A percentile compares a stretch with the other conserved stretches of the same genome.
Evolutionary conservation across 2,888 invertebrate genomes (phyloP).

Genomic region (Lumbricus terrestris): DNA sequence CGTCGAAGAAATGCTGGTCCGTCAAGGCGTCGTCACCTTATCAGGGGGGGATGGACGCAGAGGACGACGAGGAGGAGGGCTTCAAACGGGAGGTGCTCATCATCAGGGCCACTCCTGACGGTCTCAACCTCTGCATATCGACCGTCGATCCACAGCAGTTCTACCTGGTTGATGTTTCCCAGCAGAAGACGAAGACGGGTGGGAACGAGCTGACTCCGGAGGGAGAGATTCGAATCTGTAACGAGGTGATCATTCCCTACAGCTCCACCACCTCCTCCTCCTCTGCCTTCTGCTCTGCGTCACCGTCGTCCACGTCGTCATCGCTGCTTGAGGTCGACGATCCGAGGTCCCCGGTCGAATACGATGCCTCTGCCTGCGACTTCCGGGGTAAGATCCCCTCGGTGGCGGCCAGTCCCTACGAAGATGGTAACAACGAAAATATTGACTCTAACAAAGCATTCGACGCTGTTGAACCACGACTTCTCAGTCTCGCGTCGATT

Average conservation of each 20-base stretch:
- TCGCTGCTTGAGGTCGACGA: not conserved
- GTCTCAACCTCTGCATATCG: not conserved
- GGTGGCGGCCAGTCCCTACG: not conserved
- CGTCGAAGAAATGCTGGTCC: constrained; percentile 28
- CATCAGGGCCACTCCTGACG: constrained; percentile 9
- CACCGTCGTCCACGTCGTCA: not conserved
- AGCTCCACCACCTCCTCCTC: too few relatives aligned
- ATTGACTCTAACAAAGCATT: not conserved
- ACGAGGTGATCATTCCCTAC: constrained; percentile 13
- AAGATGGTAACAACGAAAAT: not conserved
- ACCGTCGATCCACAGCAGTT: constrained; percentile 11
- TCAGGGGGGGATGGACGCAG: not conserved
- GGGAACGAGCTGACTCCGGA: not conserved
- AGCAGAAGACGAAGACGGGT: not conserved
- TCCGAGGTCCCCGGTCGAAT: not conserved
- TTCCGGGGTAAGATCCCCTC: not conserved
- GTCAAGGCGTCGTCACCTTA: not conserved
- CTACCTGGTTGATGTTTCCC: not conserved
- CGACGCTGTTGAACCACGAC: not conserved
- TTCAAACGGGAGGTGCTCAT: constrained; percentile 8
- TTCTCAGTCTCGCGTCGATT: not conserved
- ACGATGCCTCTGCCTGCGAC: not conserved
- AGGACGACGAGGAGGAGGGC: not conserved
- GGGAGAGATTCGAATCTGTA: not conserved
- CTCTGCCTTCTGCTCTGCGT: not conserved